These are phyloP conservation scores for Acromyrmex charruanus DNA, from an alignment of 1,140 invertebrate genomes.

Conservation along the genomic window DNA sequence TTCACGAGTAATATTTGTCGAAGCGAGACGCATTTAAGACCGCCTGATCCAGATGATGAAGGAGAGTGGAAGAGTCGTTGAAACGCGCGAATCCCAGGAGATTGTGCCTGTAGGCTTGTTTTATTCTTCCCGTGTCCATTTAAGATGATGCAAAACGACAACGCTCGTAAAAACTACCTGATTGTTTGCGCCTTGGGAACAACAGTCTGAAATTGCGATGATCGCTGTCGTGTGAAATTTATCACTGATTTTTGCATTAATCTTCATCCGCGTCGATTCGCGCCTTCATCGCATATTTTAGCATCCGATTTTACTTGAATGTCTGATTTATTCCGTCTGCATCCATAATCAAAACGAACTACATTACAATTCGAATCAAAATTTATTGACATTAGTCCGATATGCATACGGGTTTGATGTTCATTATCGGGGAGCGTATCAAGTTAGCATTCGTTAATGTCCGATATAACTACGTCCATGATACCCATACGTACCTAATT, in stretches of 20 bases:
- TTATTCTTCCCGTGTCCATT: conserved; percentile 12
- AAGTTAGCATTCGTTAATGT: not conserved
- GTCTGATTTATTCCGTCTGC: not conserved
- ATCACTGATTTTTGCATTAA: conserved; percentile 19
- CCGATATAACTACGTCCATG: conserved; percentile 29
- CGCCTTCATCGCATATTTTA: not conserved
- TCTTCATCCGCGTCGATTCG: not conserved
- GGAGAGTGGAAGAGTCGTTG: conserved; percentile 11
- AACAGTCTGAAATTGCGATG: not conserved
- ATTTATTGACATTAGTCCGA: conserved; percentile 15
- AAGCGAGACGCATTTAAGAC: conserved; percentile 8
- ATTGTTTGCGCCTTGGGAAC: not conserved
- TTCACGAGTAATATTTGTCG: conserved; percentile 23
- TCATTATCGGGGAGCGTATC: not conserved
- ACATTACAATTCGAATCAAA: not conserved
- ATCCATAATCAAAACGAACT: conserved; percentile 7
- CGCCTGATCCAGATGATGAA: not conserved
- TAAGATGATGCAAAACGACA: conserved; percentile 7
- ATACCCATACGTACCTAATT: not conserved
- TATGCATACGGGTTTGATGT: not conserved
- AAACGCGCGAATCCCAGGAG: not conserved
- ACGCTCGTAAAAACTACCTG: conserved; percentile 2
- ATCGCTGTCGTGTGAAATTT: not conserved
- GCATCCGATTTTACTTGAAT: not conserved
- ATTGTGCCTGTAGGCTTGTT: not conserved